Evolutionary conservation across 2,797 vertebrate genomes (phyloP), one percentile per base, ranked within the genome.

Genomic region (Phyllotis vaccarum): DNA sequence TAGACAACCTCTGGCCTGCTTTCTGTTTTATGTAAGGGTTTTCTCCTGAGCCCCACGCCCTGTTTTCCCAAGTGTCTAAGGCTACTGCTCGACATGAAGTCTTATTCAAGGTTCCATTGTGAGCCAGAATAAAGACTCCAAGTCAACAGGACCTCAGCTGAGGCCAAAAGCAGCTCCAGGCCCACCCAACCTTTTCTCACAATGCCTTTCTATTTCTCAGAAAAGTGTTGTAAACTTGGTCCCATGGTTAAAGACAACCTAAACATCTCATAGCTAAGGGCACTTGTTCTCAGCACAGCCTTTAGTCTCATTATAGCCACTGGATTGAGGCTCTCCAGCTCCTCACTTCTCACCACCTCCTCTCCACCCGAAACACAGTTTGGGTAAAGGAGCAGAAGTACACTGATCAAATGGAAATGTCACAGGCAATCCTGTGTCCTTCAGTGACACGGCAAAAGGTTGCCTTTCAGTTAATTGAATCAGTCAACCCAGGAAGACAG

Each of bases 1-100:
- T 97, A 92, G 60, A 95, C 93, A 89, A 94, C 86, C 89, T 90
- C 89, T 87, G 94, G 64, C 94, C 93, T 96, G 34, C 46, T 21
- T 37, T 74, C 90, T 40, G 46, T 49, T 96, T 97, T 95, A 82
- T 80, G 85, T 91, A 94, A 97, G 97, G 89, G 24, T 94, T 88
- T 96, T 94, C 95, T 96, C 85, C 70, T 6, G 89, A 90, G 86
- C 56, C 52, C 34, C 31, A 58, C 1, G 89, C 52, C 90, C 75
- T 11, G 37, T 60, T 86, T 91, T 60, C 74, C 80, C 3, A 60
- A 90, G 75, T 58, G 46, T 88, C 60, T 66, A 4, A 81, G 49
- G 83, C 91, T 58, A 6, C 46, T n/a, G 52, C n/a, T 62, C 34
- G 91, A 86, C 83, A 0, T 46, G 78, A 91, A 87, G 94, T 91